Base-by-base conservation (phyloP, 2,888 invertebrate species). In the Andrena dorsata region DNA sequence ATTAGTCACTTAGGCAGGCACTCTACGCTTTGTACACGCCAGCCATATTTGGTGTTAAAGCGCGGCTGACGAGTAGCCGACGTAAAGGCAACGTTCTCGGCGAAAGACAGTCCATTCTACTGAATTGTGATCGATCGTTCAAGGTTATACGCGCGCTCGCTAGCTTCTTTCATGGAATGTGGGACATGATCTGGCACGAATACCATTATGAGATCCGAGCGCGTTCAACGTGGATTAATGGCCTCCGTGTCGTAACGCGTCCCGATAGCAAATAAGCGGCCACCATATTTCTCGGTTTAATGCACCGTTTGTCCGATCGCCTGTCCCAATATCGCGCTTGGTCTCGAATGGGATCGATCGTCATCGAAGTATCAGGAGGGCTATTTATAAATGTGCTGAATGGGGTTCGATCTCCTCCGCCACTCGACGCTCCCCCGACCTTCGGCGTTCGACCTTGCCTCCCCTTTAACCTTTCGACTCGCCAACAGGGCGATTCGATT, bases 401-500 rank as follows among this genome's bases (percentile, higher is more conserved):
- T 70, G 79, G 26, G 23, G 66, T 56, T 60, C 32, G 47, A 65
- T 71, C 69, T 30, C 58, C 47, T 35, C 5, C 73, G 49, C 30
- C 49, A 20, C 20, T 32, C 71, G 69, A 49, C n/a, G 23, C 60
- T 26, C 30, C 28, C 28, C 26, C 69, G 77, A 75, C 78, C 79
- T 86, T 80, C 79, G 72, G 76, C 76, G 72, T 65, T 58, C 73
- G 81, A 81, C 83, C 80, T 76, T 68, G 78, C 58, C 65, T 61
- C 73, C 79, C 70, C 76, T 76, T 66, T 76, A 76, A 87, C 85
- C 88, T 79, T 81, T 83, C 70, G 28, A 78, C 30, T 28, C 7
- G 60, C 58, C 28, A 66, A 41, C 64, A 26, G 7, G 56, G 41
- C 47, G 49, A 70, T 73, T 79, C 69, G 75, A 83, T 79, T 82